Percentiles rank a stretch among this genome's conserved stretches.
Evolutionary conservation across 2,113 vertebrate species (phyloP).

Genomic region (Fulmarus glacialis): DNA sequence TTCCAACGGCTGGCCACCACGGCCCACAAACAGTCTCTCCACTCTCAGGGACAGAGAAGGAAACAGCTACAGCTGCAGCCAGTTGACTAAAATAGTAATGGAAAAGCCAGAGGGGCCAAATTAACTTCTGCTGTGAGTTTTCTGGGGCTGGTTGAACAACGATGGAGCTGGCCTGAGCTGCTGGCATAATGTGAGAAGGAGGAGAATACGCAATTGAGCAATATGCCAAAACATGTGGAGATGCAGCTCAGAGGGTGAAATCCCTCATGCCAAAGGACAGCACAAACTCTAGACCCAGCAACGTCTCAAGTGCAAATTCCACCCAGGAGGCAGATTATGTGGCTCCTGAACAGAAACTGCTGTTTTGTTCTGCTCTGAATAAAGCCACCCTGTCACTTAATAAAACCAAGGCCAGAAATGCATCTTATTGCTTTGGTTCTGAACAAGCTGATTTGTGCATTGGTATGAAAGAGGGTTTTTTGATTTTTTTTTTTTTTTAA

Average conservation of each 20-base stretch:
- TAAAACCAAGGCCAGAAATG: background rate
- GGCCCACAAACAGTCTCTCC: rapidly evolving
- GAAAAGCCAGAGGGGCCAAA: background rate
- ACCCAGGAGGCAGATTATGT: background rate
- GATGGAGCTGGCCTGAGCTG: background rate
- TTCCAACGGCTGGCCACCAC: background rate
- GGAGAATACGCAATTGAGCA: background rate
- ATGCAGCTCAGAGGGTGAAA: background rate
- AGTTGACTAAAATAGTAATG: background rate
- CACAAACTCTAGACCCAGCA: background rate
- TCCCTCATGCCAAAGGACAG: background rate
- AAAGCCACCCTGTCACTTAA: background rate
- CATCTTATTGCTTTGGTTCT: background rate
- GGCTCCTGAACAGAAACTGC: background rate
- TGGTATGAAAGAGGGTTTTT: background rate
- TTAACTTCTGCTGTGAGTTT: background rate
- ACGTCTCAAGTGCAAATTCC: background rate
- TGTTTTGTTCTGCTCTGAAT: background rate
- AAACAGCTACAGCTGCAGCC: background rate
- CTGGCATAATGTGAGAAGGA: background rate
- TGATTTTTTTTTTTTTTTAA: background rate
- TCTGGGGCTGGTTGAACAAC: background rate
- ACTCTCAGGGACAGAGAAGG: background rate
- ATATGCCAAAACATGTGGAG: rapidly evolving
- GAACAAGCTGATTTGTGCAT: background rate